These are phyloP conservation scores for Cheumatopsyche charites DNA, from an alignment of 1,140 invertebrate genomes.

Conservation along the genomic window DNA sequence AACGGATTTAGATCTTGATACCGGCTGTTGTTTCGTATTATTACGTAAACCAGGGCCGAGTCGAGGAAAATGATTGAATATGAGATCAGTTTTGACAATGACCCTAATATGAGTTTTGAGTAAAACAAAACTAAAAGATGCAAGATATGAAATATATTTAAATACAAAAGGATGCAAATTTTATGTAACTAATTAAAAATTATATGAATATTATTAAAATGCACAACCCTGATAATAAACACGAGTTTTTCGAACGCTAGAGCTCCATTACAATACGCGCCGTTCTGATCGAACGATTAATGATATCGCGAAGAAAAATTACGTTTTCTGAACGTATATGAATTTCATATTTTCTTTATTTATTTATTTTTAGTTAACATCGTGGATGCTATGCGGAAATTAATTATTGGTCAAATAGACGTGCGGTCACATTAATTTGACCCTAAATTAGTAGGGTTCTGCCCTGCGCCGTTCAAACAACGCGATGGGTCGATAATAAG, in stretches of 20 bases:
- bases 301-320: conserved; percentile 10
- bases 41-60: neutral
- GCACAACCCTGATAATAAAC: neutral
- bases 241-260: too few species aligned
- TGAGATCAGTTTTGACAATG: too few species aligned
- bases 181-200: too few species aligned
- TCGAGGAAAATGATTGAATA: neutral
- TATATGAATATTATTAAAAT: neutral
- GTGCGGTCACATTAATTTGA: conserved; percentile 16
- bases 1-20: conserved; percentile 29
- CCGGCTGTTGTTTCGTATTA: neutral
- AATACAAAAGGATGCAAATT: too few species aligned
- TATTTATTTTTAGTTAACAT: neutral
- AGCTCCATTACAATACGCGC: neutral
- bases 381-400: neutral
- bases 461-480: too few species aligned
- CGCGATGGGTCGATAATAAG: conserved; percentile 13
- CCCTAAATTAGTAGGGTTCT: neutral
- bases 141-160: too few species aligned
- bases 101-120: too few species aligned
- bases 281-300: conserved; percentile 17
- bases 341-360: neutral
- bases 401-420: neutral
- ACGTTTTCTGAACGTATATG: neutral
- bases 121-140: too few species aligned